Conservation (phyloP, 2,888 invertebrate genomes). For the Diogma glabrata region DNA sequence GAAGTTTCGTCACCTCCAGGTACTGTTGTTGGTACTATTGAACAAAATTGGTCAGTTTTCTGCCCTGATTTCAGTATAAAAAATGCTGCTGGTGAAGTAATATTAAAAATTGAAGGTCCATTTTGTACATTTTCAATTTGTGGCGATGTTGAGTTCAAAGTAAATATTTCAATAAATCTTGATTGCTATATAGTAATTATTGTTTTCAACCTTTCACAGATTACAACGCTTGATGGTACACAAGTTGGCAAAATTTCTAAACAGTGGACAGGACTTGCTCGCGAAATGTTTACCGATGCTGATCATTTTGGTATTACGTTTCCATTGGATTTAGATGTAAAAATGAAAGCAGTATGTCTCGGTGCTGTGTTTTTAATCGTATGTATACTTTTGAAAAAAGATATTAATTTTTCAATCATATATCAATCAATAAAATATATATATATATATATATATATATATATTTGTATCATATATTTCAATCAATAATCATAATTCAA, state of each 20-base stretch:
- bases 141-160: conserved; percentile 72
- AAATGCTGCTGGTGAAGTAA: conserved; percentile 56
- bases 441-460: too few species aligned
- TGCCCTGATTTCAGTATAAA: conserved; percentile 58
- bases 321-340: conserved; percentile 73
- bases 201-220: conserved; percentile 44
- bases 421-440: too few species aligned
- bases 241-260: conserved; percentile 76
- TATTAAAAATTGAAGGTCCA: conserved; percentile 65
- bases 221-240: conserved; percentile 58
- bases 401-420: too few species aligned
- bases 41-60: conserved; percentile 59
- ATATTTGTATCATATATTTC: too few species aligned
- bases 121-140: conserved; percentile 61
- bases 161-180: too few species aligned
- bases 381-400: too few species aligned
- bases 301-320: conserved; percentile 79
- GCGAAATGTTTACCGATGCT: conserved; percentile 69
- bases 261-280: conserved; percentile 68
- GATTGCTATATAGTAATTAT: too few species aligned
- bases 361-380: conserved; percentile 67
- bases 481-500: too few species aligned
- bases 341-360: conserved; percentile 62
- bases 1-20: conserved; percentile 62
- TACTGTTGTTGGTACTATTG: conserved; percentile 51